Conservation (phyloP, 2,888 invertebrate species). For the Ophion costatus region DNA sequence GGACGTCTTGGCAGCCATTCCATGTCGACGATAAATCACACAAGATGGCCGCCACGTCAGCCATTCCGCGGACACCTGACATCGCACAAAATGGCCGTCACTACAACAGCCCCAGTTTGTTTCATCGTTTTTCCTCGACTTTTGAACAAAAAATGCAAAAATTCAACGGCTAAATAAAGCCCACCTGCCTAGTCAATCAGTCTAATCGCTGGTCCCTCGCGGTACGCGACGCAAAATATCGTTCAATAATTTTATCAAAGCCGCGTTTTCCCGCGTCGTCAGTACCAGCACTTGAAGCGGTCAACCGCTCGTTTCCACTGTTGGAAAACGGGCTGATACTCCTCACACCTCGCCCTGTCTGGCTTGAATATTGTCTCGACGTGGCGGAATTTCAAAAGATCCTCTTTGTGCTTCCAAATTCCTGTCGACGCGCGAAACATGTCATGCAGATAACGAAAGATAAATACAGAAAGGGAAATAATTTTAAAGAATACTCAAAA, state of each 20-base stretch:
- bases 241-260: slow-evolving; percentile 3
- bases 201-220: slow-evolving; percentile 22
- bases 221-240: slow-evolving; percentile 34
- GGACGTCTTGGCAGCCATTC: neutral
- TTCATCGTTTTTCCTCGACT: neutral
- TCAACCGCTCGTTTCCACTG: slow-evolving; percentile 86
- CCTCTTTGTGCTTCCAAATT: slow-evolving; percentile 89
- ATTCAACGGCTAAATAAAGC: neutral
- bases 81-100: too few relatives aligned
- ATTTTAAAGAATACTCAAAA: neutral
- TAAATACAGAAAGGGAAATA: too few relatives aligned
- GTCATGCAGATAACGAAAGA: neutral
- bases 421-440: slow-evolving; percentile 83
- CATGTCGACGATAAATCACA: neutral
- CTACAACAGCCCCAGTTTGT: too few relatives aligned
- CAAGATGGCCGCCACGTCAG: neutral
- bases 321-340: slow-evolving; percentile 78
- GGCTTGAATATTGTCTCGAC: slow-evolving; percentile 87
- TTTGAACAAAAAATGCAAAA: neutral
- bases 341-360: slow-evolving; percentile 75
- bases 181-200: slow-evolving; percentile 12
- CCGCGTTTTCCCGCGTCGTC: slow-evolving; percentile 55
- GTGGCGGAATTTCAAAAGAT: slow-evolving; percentile 86
- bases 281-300: slow-evolving; percentile 86
- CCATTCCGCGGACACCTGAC: too few relatives aligned